Evolutionary conservation across 1,140 invertebrate genomes (phyloP).

Genomic region (Solenopsis invicta): DNA sequence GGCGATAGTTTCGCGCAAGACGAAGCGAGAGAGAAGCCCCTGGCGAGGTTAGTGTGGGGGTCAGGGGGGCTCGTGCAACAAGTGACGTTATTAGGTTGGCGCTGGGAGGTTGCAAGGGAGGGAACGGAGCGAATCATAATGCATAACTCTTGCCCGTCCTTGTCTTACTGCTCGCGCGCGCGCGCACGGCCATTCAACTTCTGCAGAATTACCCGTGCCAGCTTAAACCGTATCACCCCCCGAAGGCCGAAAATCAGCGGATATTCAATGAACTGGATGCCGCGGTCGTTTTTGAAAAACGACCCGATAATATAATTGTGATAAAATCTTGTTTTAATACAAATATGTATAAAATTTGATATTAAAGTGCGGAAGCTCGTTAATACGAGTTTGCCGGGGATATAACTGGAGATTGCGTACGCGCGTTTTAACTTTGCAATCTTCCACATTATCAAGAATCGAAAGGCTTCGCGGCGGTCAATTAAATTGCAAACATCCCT

Average conservation of each 20-base stretch:
- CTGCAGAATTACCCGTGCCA: constrained; percentile 45
- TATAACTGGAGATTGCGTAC: neutral
- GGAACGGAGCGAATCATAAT: constrained; percentile 83
- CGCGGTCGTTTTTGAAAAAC: neutral
- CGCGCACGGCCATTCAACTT: constrained; percentile 68
- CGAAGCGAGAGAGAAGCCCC: constrained; percentile 34
- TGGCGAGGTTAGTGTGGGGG: constrained; percentile 53
- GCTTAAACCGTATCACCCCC: constrained; percentile 33
- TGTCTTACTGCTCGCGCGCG: constrained; percentile 77
- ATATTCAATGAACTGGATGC: neutral
- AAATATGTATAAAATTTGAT: neutral
- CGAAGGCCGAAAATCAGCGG: constrained; percentile 22
- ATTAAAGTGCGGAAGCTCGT: neutral
- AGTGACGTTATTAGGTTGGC: constrained; percentile 84
- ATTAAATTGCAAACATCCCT: neutral
- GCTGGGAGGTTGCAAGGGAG: constrained; percentile 66
- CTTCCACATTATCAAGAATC: neutral
- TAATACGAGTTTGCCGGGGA: neutral
- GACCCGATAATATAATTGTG: neutral
- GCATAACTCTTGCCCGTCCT: constrained; percentile 84
- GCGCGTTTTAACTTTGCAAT: neutral
- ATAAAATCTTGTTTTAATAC: neutral
- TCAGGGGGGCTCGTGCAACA: constrained; percentile 80
- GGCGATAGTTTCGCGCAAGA: constrained; percentile 79
- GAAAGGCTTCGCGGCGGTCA: neutral